These are phyloP conservation scores for Urocitellus parryii DNA, from an alignment of 2,113 vertebrate species.

Conservation along the genomic window DNA sequence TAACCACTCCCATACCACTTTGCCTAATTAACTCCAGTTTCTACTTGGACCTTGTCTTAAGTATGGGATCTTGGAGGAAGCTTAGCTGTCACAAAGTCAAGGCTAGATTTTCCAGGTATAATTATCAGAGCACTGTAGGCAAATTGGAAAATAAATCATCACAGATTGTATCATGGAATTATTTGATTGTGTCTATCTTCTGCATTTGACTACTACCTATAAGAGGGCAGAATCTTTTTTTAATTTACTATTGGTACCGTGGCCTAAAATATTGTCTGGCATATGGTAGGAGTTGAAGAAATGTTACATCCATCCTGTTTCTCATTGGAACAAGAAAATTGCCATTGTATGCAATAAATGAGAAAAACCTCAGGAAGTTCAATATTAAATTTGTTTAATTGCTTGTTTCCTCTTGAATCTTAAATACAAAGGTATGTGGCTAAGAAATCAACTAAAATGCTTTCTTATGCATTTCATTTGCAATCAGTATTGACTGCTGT, in stretches of 20 bases:
- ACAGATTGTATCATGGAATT: not conserved
- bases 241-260: not conserved
- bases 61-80: not conserved
- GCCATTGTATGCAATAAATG: not conserved
- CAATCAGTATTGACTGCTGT: not conserved
- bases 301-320: not conserved
- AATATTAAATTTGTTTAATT: not conserved
- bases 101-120: not conserved
- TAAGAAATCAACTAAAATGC: not conserved
- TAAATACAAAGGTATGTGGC: not conserved
- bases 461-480: not conserved
- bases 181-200: not conserved
- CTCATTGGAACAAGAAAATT: not conserved
- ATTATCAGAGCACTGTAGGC: not conserved
- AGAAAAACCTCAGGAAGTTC: not conserved
- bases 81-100: not conserved
- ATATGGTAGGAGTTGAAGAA: not conserved
- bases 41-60: too few relatives aligned
- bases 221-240: not conserved
- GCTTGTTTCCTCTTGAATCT: not conserved
- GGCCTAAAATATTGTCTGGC: not conserved
- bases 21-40: not conserved
- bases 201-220: not conserved
- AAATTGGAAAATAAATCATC: not conserved
- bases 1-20: not conserved